Evolutionary conservation across 1,140 invertebrate species (phyloP).

Genomic region (Orussus abietinus): DNA sequence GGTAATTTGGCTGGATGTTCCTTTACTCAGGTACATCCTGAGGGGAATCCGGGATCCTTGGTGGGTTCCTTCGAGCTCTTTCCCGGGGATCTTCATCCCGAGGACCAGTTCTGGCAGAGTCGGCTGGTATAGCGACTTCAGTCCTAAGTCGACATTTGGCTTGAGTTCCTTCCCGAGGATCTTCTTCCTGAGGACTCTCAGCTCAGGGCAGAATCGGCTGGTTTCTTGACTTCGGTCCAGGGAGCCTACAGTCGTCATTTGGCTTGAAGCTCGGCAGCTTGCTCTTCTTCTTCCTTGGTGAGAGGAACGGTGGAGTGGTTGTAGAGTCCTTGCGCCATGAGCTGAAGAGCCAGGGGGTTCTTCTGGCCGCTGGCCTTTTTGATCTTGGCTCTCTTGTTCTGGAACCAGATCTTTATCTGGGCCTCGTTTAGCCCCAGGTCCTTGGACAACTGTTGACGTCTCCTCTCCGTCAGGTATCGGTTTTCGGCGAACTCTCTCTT

Average conservation of each 20-base stretch:
- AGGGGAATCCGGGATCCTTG: too few relatives aligned
- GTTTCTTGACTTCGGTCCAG: too few relatives aligned
- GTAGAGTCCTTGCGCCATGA: conserved; percentile 94
- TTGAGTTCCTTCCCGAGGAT: too few relatives aligned
- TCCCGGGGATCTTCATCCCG: too few relatives aligned
- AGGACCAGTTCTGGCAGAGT: too few relatives aligned
- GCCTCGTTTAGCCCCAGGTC: conserved; percentile 94
- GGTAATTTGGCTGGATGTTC: too few relatives aligned
- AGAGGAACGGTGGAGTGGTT: conserved; percentile 86
- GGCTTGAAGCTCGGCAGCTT: conserved; percentile 49
- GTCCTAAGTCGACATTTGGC: too few relatives aligned
- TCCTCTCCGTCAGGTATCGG: conserved; percentile 90
- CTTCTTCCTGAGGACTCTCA: too few relatives aligned
- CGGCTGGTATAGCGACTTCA: too few relatives aligned
- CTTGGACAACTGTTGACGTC: conserved; percentile 85
- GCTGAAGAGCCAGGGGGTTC: conserved; percentile 85
- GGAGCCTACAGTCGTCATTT: conserved; percentile 39
- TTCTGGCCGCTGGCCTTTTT: conserved; percentile 90
- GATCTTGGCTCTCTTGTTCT: conserved; percentile 98
- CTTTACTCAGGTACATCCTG: too few relatives aligned
- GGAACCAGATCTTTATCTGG: conserved; percentile 99
- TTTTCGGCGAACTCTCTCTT: conserved; percentile 95
- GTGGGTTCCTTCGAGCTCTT: too few relatives aligned
- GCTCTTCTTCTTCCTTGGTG: conserved; percentile 78
- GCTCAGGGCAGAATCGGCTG: too few relatives aligned